Evolutionary conservation across 92 coral and sea anemone species (phyloP).

Genomic region (Pocillopora grandis): DNA sequence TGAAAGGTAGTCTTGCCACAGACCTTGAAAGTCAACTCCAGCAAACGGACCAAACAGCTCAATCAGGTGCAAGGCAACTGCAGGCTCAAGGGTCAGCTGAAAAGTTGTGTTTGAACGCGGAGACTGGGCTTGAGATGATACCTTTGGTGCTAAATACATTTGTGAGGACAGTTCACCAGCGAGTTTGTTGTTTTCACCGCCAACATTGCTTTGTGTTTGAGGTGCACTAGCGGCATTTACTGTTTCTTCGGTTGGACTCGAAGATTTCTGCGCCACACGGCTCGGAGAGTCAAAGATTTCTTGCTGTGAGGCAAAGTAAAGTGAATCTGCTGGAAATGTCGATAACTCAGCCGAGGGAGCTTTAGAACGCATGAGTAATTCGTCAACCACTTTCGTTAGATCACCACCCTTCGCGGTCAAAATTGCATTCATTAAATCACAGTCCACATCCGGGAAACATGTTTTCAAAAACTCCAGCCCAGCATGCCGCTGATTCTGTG

Average conservation of each 20-base stretch:
- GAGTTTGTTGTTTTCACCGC: neutral
- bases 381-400: conserved; percentile 65
- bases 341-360: neutral
- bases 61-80: conserved; percentile 87
- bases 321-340: neutral
- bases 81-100: conserved; percentile 91
- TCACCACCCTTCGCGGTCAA: conserved; percentile 49
- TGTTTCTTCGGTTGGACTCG: neutral
- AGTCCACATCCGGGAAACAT: conserved; percentile 75
- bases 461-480: conserved; percentile 71
- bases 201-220: neutral
- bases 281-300: neutral
- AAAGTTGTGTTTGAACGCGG: conserved; percentile 40
- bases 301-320: neutral
- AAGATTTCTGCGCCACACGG: neutral
- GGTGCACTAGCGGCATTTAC: neutral
- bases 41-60: conserved; percentile 88
- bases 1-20: neutral
- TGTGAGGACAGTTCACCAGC: neutral
- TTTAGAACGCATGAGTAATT: conserved; percentile 37
- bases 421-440: conserved; percentile 29
- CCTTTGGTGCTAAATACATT: conserved; percentile 1
- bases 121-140: conserved; percentile 1
- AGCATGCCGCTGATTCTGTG: conserved; percentile 18
- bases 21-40: conserved; percentile 76